Evolutionary conservation across 2,888 invertebrate species (phyloP).

Genomic region (Scrobipalpa atriplicella): DNA sequence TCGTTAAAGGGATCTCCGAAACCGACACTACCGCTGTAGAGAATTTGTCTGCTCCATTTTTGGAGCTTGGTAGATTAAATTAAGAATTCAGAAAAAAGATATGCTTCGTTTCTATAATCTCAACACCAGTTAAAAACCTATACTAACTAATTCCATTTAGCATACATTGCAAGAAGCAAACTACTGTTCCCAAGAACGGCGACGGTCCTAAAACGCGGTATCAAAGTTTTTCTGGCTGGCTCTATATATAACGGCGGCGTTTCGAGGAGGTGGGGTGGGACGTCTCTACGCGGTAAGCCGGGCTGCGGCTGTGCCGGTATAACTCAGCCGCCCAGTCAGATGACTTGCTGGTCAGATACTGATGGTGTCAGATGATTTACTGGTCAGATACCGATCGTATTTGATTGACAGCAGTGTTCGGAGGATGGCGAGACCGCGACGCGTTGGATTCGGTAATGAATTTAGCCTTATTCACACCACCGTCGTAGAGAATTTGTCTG

Average conservation of each 20-base stretch:
- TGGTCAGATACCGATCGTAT: neutral
- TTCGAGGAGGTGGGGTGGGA: neutral
- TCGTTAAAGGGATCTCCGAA: neutral
- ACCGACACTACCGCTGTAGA: constrained; percentile 1
- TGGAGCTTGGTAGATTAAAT: no score
- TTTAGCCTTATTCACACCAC: neutral
- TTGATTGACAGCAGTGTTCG: constrained; percentile 11
- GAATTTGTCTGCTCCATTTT: neutral
- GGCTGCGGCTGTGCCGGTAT: constrained; percentile 18
- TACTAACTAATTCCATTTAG: no score
- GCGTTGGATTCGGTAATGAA: neutral
- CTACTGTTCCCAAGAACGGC: neutral
- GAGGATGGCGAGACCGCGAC: constrained; percentile 14
- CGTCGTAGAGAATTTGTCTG: constrained; percentile 17
- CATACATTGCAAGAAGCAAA: no score
- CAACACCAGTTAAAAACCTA: no score
- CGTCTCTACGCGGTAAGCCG: constrained; percentile 16
- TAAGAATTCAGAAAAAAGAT: no score
- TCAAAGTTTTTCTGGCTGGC: constrained; percentile 11
- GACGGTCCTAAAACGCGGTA: constrained; percentile 22
- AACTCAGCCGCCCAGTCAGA: constrained; percentile 20
- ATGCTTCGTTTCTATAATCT: no score
- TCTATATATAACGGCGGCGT: neutral
- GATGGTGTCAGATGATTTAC: neutral
- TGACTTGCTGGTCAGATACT: constrained; percentile 9